Evolutionary conservation across 2,888 invertebrate genomes (phyloP), one percentile per base, ranked within the genome.

Genomic region (Archips crataeganus): DNA sequence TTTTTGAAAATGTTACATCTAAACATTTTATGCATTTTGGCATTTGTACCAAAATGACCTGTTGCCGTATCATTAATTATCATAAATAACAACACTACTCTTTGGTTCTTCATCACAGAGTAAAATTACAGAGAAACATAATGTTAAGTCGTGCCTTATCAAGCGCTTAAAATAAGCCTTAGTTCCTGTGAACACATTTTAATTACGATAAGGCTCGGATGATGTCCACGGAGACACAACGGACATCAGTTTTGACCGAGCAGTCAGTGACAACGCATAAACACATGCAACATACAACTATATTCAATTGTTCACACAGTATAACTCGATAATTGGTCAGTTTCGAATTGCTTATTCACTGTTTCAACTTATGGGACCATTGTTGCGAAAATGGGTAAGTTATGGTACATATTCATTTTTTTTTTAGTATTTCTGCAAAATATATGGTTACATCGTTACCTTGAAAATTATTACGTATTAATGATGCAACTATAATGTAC

Each of bases 181-280:
- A 11, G 57, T 57, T 57, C 32, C 57, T 57, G 57, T 57, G 57
- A 49, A 13, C 9, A 57, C 57, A 57, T n/a, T 51, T 15, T 6
- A 36, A 36, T 36, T 36, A 10, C 32, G 57, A 57, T 57, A 57
- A 54, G 8, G 51, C 2, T 15, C 51, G 51, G 15, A 54, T 54
- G 8, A 54, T 54, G 51, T 1, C 15, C 8, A 54, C 11, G 15
- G 15, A 57, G 57, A 57, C n/a, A 57, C 57, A 57, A 57, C 23
- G 10, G 57, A 1, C 57, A 32, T 57, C 57, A 57, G 57, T 57
- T 32, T 32, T 10, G 57, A 32, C 57, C 11, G 57, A 57, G 11
- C 57, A 57, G 10, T 10, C 32, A 11, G 5, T 23, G 23, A 13
- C 57, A 57, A 54, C 54, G 15, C 15, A 54, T 54, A 13, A 49